phyloP scores from a whole-genome alignment of 2,797 vertebrate genomes.

The Naso thynnoides region DNA sequence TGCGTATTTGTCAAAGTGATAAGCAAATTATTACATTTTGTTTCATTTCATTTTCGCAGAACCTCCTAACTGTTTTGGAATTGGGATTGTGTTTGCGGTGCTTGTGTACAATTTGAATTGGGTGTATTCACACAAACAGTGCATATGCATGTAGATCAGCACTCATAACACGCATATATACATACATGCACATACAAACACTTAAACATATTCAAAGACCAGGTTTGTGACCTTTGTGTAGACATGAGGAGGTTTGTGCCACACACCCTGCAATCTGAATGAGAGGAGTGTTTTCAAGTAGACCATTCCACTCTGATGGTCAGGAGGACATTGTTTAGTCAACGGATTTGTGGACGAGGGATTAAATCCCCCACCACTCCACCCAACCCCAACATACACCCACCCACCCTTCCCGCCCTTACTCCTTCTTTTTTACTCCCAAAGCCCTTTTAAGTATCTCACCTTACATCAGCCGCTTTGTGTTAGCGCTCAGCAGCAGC shows the following conservation, averaged over 20 bases:
- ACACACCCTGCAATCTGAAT: slow-evolving; percentile 56
- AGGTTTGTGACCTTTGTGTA: slow-evolving; percentile 57
- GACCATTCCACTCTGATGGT: slow-evolving; percentile 75
- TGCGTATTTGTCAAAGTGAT: too few species aligned
- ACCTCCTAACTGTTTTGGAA: too few species aligned
- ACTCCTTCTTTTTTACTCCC: slow-evolving; percentile 64
- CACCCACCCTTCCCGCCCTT: slow-evolving; percentile 47
- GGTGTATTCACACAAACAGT: not conserved
- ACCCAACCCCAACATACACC: slow-evolving; percentile 36
- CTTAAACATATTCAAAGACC: slow-evolving; percentile 24
- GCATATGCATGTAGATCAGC: not conserved
- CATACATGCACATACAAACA: slow-evolving; percentile 1
- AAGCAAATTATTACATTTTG: too few species aligned
- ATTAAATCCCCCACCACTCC: slow-evolving; percentile 77
- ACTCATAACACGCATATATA: not conserved
- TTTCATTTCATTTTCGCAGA: too few species aligned
- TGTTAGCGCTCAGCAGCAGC: slow-evolving; percentile 60
- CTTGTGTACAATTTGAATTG: not conserved
- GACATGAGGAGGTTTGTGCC: slow-evolving; percentile 49
- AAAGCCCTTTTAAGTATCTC: slow-evolving; percentile 84
- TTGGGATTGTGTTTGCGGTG: not conserved
- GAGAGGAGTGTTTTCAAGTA: slow-evolving; percentile 67
- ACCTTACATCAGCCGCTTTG: slow-evolving; percentile 85
- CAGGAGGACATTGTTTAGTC: slow-evolving; percentile 81
- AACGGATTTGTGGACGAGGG: slow-evolving; percentile 80